Percentiles rank a stretch among this genome's conserved stretches.
Evolutionary conservation across 2,797 vertebrate genomes (phyloP).

Genomic region (Smutsia temminckii): DNA sequence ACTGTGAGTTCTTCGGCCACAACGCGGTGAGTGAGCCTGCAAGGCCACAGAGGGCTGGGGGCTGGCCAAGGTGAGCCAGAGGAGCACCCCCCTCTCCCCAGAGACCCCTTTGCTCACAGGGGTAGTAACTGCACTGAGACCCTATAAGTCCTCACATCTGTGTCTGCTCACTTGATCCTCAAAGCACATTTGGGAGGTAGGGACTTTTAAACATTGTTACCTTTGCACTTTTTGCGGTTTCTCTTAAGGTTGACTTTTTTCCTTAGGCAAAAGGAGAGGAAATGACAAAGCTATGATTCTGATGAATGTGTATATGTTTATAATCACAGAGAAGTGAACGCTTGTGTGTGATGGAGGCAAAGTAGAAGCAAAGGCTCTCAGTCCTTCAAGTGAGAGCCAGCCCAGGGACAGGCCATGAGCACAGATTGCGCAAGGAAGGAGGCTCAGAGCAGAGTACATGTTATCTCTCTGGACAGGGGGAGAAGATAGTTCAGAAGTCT

Average conservation of each 20-base stretch:
- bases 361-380: constrained; percentile 59
- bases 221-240: constrained; percentile 69
- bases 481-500: constrained; percentile 59
- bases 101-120: background rate
- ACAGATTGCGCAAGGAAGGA: constrained; percentile 48
- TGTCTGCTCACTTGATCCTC: background rate
- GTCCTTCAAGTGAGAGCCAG: constrained; percentile 64
- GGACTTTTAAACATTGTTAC: constrained; percentile 49
- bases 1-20: constrained; percentile 99
- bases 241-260: constrained; percentile 75
- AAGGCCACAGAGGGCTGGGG: constrained; percentile 49
- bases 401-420: constrained; percentile 40
- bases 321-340: constrained; percentile 70
- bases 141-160: background rate
- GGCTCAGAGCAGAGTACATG: constrained; percentile 59
- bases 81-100: background rate
- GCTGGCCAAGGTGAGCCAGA: constrained; percentile 3
- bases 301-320: constrained; percentile 66
- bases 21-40: constrained; percentile 92
- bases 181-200: constrained; percentile 38
- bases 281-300: constrained; percentile 73
- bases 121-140: background rate
- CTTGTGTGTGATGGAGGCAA: constrained; percentile 69
- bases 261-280: constrained; percentile 74
- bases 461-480: constrained; percentile 48